Evolutionary conservation across 2,797 vertebrate species (phyloP), one percentile per base, ranked within the genome.

Genomic region (Trachurus trachurus): DNA sequence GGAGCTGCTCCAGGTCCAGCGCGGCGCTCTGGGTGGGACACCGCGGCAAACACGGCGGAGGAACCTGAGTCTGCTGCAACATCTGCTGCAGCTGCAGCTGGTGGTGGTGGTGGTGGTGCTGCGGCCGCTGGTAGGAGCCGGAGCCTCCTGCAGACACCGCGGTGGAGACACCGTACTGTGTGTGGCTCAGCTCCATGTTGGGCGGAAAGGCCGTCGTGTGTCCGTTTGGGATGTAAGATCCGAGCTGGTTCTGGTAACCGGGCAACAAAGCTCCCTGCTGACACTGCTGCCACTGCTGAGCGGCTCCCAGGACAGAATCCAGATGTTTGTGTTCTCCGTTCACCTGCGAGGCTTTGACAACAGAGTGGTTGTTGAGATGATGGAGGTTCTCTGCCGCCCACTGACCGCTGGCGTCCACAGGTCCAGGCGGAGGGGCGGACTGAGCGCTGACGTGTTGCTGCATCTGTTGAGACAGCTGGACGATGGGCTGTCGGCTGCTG

Each of bases 401-500:
- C 0, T 21, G 70, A 34, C 73, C 40, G 34, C 75, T 80, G 13
- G 61, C 66, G 57, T 79, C 78, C 5, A 21, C 34, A 5, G 75
- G 6, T 2, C 21, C 56, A 31, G 81, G 29, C 42, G 17, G 34
- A 22, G 62, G 72, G 9, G 44, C 42, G 62, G 59, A 73, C 34
- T 63, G 81, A 15, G 80, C 52, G 21, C 37, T 49, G 11, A 89
- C 63, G 52, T 94, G 89, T 19, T 93, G 92, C 49, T 95, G 92
- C 67, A 89, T 85, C 68, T 90, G 80, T 73, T 94, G 95, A 0
- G 93, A 91, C 42, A 94, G 89, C 74, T 90, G 87, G 19, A 90
- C 11, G 56, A 94, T 86, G 15, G 93, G 87, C 16, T 66, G 61
- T 19, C 60, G 71, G 63, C 42, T 54, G 45, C 26, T 54, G 53